Evolutionary conservation across 2,888 invertebrate genomes (phyloP).

Genomic region (Dryadula phaetusa): DNA sequence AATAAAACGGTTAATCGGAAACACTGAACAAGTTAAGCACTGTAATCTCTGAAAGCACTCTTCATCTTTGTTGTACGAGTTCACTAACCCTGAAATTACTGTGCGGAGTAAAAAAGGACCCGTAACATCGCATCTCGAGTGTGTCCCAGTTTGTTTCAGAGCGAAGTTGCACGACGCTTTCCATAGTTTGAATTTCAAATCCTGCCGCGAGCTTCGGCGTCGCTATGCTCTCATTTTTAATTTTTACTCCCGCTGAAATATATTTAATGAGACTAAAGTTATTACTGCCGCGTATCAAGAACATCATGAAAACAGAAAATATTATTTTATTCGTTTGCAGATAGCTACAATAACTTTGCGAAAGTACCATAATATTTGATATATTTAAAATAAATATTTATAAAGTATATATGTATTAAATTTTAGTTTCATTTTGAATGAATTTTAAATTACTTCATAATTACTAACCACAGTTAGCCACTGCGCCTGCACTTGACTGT

Average conservation of each 20-base stretch:
- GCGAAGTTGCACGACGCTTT: conserved; percentile 25
- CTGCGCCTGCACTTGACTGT: conserved; percentile 50
- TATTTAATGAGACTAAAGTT: conserved; percentile 17
- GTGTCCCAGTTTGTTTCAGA: conserved; percentile 48
- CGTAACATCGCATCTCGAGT: conserved; percentile 46
- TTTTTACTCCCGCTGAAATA: conserved; percentile 6
- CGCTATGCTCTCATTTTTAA: conserved; percentile 26
- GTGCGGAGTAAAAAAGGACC: conserved; percentile 50
- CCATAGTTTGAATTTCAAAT: conserved; percentile 39
- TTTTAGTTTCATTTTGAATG: background rate
- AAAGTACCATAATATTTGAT: background rate
- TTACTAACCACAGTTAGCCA: background rate
- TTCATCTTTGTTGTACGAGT: conserved; percentile 48
- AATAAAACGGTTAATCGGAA: conserved; percentile 36
- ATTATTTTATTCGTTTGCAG: background rate
- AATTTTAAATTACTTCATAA: conserved; percentile 2
- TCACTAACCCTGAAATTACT: conserved; percentile 60
- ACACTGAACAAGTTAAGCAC: conserved; percentile 39
- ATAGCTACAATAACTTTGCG: background rate
- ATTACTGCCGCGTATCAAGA: background rate
- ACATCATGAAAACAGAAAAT: background rate
- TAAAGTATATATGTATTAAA: background rate
- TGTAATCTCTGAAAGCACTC: conserved; percentile 36
- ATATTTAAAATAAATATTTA: no score
- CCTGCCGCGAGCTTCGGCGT: conserved; percentile 26